A percentile compares a stretch with the other conserved stretches of the same genome.
phyloP scores from a whole-genome alignment of 2,113 vertebrate species.

The Antennarius striatus region DNA sequence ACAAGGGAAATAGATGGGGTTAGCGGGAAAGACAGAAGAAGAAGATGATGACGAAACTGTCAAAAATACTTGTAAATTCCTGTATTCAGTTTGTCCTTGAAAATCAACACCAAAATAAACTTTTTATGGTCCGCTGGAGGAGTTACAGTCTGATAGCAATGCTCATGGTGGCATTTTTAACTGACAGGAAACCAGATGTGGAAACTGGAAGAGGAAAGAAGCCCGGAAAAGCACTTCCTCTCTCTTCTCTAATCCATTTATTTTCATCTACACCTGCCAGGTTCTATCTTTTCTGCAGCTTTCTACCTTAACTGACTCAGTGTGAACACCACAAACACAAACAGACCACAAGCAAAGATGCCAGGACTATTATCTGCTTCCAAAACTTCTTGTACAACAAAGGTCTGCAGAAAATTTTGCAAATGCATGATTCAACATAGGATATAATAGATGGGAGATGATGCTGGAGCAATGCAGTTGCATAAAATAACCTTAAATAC shows the following conservation, averaged over 20 bases:
- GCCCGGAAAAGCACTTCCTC: not conserved
- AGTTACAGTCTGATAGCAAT: constrained; percentile 29
- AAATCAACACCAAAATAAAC: constrained; percentile 21
- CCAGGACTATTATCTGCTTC: no score
- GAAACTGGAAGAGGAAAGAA: constrained; percentile 35
- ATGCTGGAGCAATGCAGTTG: not conserved
- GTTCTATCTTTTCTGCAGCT: constrained; percentile 21
- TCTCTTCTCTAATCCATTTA: constrained; percentile 2
- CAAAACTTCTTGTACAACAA: no score
- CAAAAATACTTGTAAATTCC: no score
- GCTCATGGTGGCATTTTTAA: constrained; percentile 40
- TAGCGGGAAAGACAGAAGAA: not conserved
- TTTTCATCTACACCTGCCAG: constrained; percentile 11
- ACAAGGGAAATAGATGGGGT: not conserved
- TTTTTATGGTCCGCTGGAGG: constrained; percentile 26
- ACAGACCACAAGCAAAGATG: no score
- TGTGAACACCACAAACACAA: no score
- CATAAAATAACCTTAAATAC: no score
- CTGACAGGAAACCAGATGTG: constrained; percentile 55
- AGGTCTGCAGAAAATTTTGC: not conserved
- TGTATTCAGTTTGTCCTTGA: constrained; percentile 7
- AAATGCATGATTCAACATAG: constrained; percentile 1
- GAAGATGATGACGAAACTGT: not conserved
- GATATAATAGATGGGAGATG: not conserved
- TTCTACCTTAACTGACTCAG: constrained; percentile 35